Evolutionary conservation across 2,888 invertebrate genomes (phyloP).

Genomic region (Brachyopa scutellaris): DNA sequence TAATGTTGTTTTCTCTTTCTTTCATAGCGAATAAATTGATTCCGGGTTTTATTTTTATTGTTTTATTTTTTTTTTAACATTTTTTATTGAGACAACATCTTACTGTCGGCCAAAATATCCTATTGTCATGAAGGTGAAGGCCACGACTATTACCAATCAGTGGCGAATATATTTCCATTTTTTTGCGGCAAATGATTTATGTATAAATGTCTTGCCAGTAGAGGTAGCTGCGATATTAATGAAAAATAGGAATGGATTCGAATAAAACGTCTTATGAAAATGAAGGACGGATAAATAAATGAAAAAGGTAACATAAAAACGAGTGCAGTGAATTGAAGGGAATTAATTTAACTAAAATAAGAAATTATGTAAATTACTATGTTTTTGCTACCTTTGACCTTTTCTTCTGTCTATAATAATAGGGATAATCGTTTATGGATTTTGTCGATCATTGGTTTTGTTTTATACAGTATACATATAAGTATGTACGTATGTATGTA

Average conservation of each 20-base stretch:
- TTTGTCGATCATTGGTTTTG: too few relatives aligned
- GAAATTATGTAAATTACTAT: constrained; percentile 14
- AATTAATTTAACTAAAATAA: constrained; percentile 12
- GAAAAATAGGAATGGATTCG: not conserved
- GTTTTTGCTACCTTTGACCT: not conserved
- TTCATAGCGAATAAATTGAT: not conserved
- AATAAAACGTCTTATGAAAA: constrained; percentile 1
- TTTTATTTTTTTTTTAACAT: not conserved
- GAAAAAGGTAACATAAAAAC: constrained; percentile 3
- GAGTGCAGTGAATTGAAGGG: constrained; percentile 11
- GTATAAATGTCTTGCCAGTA: not conserved
- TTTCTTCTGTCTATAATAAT: not conserved
- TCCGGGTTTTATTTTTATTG: not conserved
- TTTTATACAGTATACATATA: too few relatives aligned
- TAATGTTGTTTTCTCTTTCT: not conserved
- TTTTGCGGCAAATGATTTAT: constrained; percentile 7
- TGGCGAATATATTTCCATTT: constrained; percentile 4
- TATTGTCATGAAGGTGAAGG: not conserved
- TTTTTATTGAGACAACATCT: not conserved
- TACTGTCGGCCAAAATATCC: not conserved
- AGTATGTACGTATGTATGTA: too few relatives aligned
- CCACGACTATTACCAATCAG: constrained; percentile 4
- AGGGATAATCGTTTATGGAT: too few relatives aligned
- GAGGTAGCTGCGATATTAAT: not conserved
- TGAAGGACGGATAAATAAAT: not conserved